These are phyloP conservation scores for Anser cygnoides DNA, from an alignment of 2,113 vertebrate genomes.

Conservation along the genomic window DNA sequence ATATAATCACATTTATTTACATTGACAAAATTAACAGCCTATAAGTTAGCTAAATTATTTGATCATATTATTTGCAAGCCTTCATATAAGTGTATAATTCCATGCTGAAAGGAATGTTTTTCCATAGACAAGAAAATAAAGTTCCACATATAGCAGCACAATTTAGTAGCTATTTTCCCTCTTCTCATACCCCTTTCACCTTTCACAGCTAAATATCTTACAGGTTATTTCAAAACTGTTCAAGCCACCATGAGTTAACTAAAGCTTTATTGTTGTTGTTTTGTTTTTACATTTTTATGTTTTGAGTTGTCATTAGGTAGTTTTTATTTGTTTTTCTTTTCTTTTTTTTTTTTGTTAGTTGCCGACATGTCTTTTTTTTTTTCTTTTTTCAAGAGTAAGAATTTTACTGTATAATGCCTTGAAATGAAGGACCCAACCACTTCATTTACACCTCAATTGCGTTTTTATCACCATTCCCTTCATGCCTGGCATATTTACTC, in stretches of 20 bases:
- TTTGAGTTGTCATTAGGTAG: neutral
- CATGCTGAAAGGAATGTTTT: neutral
- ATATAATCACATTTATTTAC: neutral
- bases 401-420: neutral
- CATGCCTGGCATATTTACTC: neutral
- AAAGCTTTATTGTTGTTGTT: neutral
- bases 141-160: neutral
- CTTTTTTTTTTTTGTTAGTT: neutral
- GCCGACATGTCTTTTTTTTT: neutral
- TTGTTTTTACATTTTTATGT: no score
- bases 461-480: slow-evolving; percentile 6
- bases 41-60: neutral
- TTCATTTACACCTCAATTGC: slow-evolving; percentile 18
- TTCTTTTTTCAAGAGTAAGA: neutral
- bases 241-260: neutral
- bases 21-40: neutral
- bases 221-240: neutral
- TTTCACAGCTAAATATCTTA: neutral
- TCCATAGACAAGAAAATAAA: neutral
- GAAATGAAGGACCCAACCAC: neutral
- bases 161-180: neutral
- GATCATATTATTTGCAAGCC: neutral
- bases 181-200: neutral
- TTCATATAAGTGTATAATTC: neutral
- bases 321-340: neutral